A percentile compares a stretch with the other conserved stretches of the same genome.
phyloP scores from a whole-genome alignment of 2,888 invertebrate species.

The Chrysolina americana region DNA sequence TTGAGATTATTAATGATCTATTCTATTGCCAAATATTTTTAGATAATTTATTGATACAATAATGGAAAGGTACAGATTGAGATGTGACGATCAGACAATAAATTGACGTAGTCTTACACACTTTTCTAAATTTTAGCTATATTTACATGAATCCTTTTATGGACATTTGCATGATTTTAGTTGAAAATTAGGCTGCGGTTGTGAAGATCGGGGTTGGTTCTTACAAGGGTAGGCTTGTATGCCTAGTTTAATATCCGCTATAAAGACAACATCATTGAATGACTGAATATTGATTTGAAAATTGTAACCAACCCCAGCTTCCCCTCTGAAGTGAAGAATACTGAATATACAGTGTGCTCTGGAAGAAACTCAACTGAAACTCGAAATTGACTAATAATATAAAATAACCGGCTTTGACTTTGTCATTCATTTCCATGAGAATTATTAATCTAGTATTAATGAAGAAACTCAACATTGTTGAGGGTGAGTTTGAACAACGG shows the following conservation, averaged over 20 bases:
- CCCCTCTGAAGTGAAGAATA: background rate
- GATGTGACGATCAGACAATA: conserved; percentile 44
- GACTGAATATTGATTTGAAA: no score
- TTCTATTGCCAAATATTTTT: conserved; percentile 32
- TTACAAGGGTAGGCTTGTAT: no score
- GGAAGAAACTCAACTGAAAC: background rate
- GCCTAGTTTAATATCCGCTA: no score
- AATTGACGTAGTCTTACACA: conserved; percentile 13
- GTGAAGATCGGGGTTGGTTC: no score
- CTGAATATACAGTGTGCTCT: background rate
- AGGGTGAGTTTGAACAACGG: background rate
- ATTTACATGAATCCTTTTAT: background rate
- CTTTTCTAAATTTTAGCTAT: background rate
- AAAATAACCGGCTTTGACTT: background rate
- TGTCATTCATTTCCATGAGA: background rate
- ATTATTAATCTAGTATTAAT: background rate
- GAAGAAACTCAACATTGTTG: background rate
- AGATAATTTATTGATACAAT: conserved; percentile 35
- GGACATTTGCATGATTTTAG: background rate
- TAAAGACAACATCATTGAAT: no score
- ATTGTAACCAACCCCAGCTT: no score
- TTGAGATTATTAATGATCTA: conserved; percentile 10
- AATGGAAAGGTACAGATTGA: conserved; percentile 33
- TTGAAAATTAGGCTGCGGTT: background rate
- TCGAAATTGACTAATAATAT: background rate